Base-by-base conservation (phyloP, 2,797 vertebrate genomes). In the Sitta carolinensis region DNA sequence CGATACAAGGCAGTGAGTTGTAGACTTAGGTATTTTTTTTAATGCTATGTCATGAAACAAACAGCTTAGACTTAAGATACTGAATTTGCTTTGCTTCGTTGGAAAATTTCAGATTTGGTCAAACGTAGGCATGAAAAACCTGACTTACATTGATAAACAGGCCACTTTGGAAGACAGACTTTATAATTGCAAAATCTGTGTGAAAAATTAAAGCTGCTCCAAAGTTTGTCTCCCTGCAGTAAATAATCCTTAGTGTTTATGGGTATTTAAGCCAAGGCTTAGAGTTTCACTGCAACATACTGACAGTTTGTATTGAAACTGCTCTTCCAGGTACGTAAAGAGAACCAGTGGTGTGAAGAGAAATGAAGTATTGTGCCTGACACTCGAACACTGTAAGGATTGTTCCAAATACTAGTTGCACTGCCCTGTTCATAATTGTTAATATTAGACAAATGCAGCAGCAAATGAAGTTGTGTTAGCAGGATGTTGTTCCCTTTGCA, bases 291-390 rank as follows among this genome's bases (percentile, higher is more conserved):
- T 70, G 50, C 64, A 15, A 1, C 15, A 1, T 18, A 19, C 38
- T 85, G 62, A 96, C 23, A 54, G 45, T 18, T 27, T 36, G 36
- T 36, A 36, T 36, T 36, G 36, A 3, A 69, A 59, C 38, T 83
- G 12, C 42, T 63, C 47, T 95, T 98, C 16, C 85, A 99, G 99
- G 99, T 99, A 98, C 99, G 98, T 97, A 99, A 99, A 98, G 99
- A 99, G 98, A 99, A 99, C 98, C 99, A 99, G 98, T 99, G 99
- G 99, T 99, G 99, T 97, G 99, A 99, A 99, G 99, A 99, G 96
- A 99, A 99, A 97, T 99, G 98, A 98, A 97, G 93, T 23, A 75
- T 90, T 91, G 94, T 97, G 97, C 97, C 98, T 97, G 97, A 98
- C 97, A 97, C 98, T 98, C 87, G 77, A 98, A 98, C 98, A 98